Evolutionary conservation across 2,888 invertebrate species (phyloP).

Genomic region (Druceiella hillmani): DNA sequence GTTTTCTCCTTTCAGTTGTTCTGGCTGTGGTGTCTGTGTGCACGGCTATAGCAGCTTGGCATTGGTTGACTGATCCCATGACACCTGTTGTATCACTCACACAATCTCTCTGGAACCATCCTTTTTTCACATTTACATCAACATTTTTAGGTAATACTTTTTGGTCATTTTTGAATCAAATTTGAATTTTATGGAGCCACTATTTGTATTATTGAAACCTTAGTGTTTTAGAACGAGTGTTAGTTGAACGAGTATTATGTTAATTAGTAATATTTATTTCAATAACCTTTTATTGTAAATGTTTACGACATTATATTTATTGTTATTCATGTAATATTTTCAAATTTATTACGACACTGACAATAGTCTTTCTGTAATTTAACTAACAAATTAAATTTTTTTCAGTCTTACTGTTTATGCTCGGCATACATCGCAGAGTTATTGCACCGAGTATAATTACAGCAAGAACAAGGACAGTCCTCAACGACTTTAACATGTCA

Average conservation of each 20-base stretch:
- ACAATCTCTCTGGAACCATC: conserved; percentile 90
- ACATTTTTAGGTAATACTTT: conserved; percentile 64
- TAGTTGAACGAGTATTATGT: too few species aligned
- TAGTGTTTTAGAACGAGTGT: too few species aligned
- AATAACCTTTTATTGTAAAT: too few species aligned
- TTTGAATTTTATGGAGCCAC: too few species aligned
- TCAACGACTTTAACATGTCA: conserved; percentile 96
- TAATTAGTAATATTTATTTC: too few species aligned
- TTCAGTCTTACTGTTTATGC: conserved; percentile 77
- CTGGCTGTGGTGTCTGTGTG: conserved; percentile 82
- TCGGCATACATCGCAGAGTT: conserved; percentile 93
- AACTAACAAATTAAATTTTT: conserved; percentile 20
- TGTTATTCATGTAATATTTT: too few species aligned
- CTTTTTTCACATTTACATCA: conserved; percentile 88
- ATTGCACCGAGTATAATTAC: conserved; percentile 96
- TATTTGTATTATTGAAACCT: too few species aligned
- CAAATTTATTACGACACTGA: too few species aligned
- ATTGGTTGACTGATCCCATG: conserved; percentile 92
- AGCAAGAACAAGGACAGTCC: conserved; percentile 80
- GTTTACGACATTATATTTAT: too few species aligned
- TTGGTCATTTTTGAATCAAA: conserved; percentile 3
- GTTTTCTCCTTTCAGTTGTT: conserved; percentile 60
- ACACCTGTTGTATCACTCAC: conserved; percentile 87
- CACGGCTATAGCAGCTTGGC: conserved; percentile 92
- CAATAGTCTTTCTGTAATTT: neutral